phyloP scores from a whole-genome alignment of 2,888 invertebrate genomes.

The Pristionchus maxplancki region DNA sequence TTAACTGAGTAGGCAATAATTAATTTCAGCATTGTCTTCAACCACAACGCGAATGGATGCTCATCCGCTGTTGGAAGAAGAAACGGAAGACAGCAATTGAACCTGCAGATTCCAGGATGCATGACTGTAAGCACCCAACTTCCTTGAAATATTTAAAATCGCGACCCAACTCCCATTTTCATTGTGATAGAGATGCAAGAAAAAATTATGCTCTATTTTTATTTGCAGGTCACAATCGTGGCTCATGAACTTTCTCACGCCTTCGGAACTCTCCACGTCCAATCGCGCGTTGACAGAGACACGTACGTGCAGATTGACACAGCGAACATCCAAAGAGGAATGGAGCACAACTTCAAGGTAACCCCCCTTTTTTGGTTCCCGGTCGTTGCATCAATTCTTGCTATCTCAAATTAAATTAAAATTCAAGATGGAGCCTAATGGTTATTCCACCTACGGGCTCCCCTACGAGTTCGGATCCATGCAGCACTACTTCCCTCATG shows the following conservation, averaged over 20 bases:
- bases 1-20: too few relatives aligned
- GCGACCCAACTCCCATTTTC: too few relatives aligned
- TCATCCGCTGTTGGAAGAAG: not conserved
- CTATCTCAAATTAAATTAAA: too few relatives aligned
- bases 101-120: not conserved
- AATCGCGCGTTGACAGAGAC: not conserved
- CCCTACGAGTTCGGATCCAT: conserved; percentile 38
- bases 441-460: not conserved
- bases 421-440: not conserved
- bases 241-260: conserved; percentile 7
- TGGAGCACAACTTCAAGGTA: conserved; percentile 35
- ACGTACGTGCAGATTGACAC: not conserved
- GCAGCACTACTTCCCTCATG: conserved; percentile 8
- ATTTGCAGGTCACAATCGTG: conserved; percentile 10
- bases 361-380: too few relatives aligned
- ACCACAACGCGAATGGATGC: not conserved
- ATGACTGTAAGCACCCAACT: conserved; percentile 18
- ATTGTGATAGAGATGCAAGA: too few relatives aligned
- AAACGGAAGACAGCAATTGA: not conserved
- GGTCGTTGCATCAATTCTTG: too few relatives aligned
- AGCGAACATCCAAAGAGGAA: not conserved
- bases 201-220: too few relatives aligned
- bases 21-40: conserved; percentile 1
- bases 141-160: too few relatives aligned
- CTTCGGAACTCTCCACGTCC: conserved; percentile 25